Evolutionary conservation across 2,113 vertebrate species (phyloP).

Genomic region (Scartelaos histophorus): DNA sequence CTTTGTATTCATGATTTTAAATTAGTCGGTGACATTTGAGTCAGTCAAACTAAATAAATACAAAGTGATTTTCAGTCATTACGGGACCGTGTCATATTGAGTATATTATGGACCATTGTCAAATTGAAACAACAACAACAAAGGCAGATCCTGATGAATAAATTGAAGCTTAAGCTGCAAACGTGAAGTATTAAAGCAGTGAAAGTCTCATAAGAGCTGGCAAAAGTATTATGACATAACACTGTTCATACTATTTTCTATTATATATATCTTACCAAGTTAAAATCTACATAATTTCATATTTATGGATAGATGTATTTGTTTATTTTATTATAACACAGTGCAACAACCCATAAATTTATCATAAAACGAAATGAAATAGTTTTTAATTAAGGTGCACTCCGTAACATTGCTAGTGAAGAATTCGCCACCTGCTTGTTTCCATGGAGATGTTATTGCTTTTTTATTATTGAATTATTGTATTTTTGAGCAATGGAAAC

Average conservation of each 20-base stretch:
- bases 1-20: background rate
- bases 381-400: too few relatives aligned
- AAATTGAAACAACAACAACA: conserved; percentile 26
- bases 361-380: too few relatives aligned
- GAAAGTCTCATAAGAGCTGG: background rate
- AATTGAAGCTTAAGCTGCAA: background rate
- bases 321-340: too few relatives aligned
- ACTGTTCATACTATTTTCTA: too few relatives aligned
- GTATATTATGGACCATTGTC: conserved; percentile 49
- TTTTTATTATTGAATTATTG: too few relatives aligned
- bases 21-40: too few relatives aligned
- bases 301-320: background rate
- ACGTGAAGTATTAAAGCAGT: background rate
- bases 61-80: conserved; percentile 28
- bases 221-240: background rate
- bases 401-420: too few relatives aligned
- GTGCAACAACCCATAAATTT: too few relatives aligned
- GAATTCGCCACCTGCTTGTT: too few relatives aligned
- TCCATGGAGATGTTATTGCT: too few relatives aligned
- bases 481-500: too few relatives aligned
- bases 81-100: background rate
- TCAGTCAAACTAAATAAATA: background rate
- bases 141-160: background rate
- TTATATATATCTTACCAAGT: background rate
- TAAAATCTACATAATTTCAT: background rate